Percentiles rank a stretch among this genome's conserved stretches.
These are phyloP conservation scores for Conomelus anceps DNA, from an alignment of 2,888 invertebrate species.

Conservation along the genomic window DNA sequence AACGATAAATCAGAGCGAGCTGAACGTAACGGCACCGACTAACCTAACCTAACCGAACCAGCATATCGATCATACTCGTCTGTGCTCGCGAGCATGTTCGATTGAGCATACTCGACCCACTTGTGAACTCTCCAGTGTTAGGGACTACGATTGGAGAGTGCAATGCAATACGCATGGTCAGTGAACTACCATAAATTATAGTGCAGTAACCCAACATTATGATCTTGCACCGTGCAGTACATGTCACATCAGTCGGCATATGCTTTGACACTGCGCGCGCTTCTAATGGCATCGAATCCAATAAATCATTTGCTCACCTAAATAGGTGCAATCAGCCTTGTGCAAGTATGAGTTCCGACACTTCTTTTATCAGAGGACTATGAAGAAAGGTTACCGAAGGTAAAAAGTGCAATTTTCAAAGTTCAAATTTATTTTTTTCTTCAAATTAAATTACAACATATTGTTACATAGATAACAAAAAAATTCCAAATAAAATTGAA, in stretches of 20 bases:
- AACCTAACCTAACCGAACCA: no score
- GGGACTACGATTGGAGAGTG: background rate
- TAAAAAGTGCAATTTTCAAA: no score
- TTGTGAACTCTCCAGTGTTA: background rate
- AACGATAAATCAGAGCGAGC: background rate
- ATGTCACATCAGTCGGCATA: background rate
- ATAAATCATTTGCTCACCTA: background rate
- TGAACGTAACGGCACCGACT: background rate
- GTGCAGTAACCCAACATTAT: background rate
- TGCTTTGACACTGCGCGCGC: background rate
- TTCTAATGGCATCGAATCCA: background rate
- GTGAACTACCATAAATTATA: background rate
- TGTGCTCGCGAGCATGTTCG: no score
- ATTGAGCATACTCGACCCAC: no score
- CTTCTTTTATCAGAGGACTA: no score
- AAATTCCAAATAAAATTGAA: no score
- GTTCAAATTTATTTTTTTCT: no score
- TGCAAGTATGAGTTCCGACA: no score
- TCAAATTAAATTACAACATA: no score
- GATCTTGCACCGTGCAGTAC: background rate
- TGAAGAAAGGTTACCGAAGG: no score
- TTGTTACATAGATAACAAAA: no score
- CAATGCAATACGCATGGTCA: background rate
- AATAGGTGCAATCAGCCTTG: no score
- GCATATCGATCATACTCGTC: background rate